A percentile compares a stretch with the other conserved stretches of the same genome.
These are phyloP conservation scores for Drosophila kepulauana DNA, from an alignment of 1,140 invertebrate species.

Conservation along the genomic window DNA sequence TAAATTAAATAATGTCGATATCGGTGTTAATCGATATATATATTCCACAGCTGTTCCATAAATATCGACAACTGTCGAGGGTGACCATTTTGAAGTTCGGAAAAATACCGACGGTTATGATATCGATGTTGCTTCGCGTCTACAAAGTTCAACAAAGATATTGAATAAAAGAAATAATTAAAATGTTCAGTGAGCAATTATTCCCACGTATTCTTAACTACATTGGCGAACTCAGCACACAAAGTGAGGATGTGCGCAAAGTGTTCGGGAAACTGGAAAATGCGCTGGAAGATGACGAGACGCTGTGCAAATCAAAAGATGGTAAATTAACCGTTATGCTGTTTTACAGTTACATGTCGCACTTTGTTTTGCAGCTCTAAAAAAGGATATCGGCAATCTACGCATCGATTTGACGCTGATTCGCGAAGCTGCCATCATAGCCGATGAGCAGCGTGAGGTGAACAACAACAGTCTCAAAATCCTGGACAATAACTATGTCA, in stretches of 20 bases:
- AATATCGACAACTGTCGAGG: not conserved
- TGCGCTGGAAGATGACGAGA: not conserved
- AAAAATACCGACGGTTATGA: too few relatives aligned
- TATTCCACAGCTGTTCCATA: too few relatives aligned
- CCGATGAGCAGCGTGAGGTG: not conserved
- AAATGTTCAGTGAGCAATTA: constrained; percentile 6
- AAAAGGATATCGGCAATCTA: constrained; percentile 7
- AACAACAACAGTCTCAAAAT: not conserved
- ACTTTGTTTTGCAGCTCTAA: constrained; percentile 1
- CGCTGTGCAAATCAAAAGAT: not conserved
- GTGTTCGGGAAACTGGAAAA: not conserved
- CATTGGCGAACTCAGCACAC: constrained; percentile 2
- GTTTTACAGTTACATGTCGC: not conserved
- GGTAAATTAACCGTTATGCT: constrained; percentile 20
- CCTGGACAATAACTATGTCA: not conserved
- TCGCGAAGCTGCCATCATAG: not conserved
- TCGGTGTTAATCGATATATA: not conserved
- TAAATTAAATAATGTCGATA: not conserved
- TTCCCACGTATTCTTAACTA: not conserved
- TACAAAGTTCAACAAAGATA: too few relatives aligned
- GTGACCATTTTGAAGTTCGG: not conserved
- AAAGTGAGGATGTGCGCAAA: constrained; percentile 1
- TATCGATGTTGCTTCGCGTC: too few relatives aligned
- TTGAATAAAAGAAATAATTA: not conserved
- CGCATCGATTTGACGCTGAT: constrained; percentile 16